Conservation (phyloP, 2,113 vertebrate genomes). For the Corapipo altera region DNA sequence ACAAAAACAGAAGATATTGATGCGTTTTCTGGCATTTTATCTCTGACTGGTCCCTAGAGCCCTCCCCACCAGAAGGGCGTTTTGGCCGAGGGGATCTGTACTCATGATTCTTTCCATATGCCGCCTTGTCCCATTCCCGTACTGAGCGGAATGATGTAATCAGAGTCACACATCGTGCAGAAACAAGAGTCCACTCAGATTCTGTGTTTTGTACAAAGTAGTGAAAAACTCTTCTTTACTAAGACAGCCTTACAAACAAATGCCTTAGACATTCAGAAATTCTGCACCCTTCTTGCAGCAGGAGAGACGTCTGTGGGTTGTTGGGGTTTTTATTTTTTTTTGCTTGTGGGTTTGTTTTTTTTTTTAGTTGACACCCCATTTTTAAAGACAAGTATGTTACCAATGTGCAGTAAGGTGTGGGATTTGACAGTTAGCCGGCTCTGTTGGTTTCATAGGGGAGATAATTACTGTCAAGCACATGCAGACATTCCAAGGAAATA, state of each 20-base stretch:
- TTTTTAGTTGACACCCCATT: neutral
- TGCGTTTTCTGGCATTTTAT: constrained; percentile 22
- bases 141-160: neutral
- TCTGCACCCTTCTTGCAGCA: neutral
- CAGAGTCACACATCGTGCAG: neutral
- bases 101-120: constrained; percentile 60
- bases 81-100: constrained; percentile 13
- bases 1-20: neutral
- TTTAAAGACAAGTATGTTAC: neutral
- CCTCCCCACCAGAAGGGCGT: neutral
- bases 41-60: neutral
- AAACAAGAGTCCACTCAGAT: constrained; percentile 6
- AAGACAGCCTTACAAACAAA: neutral
- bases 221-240: neutral
- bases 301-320: neutral
- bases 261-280: neutral
- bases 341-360: neutral
- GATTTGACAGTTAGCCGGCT: neutral
- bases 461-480: neutral
- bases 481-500: constrained; percentile 19
- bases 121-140: neutral
- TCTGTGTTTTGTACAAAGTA: neutral
- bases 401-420: neutral
- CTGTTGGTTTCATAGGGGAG: neutral
- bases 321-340: neutral